Conservation (phyloP, 2,888 invertebrate species). For the Heliothis peltigera region DNA sequence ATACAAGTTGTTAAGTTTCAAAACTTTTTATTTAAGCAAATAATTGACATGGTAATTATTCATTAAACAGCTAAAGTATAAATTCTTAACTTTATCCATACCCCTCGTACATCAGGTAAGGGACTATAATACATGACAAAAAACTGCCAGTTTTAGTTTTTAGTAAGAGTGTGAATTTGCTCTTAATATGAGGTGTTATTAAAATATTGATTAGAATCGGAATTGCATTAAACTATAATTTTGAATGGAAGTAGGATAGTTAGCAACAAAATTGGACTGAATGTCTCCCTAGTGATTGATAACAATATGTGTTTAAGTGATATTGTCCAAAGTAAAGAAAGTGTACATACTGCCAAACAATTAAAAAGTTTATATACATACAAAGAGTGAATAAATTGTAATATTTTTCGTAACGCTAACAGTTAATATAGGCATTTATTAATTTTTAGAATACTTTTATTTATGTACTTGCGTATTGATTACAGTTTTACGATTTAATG, state of each 20-base stretch:
- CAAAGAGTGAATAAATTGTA: constrained; percentile 58
- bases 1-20: background rate
- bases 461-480: constrained; percentile 56
- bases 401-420: constrained; percentile 65
- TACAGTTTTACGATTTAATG: constrained; percentile 55
- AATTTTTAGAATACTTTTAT: constrained; percentile 60
- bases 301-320: constrained; percentile 61
- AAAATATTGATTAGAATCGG: constrained; percentile 4
- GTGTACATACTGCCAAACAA: constrained; percentile 65
- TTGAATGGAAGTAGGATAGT: constrained; percentile 47
- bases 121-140: constrained; percentile 4
- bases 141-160: constrained; percentile 10
- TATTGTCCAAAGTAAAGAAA: constrained; percentile 61
- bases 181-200: constrained; percentile 2
- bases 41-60: constrained; percentile 15
- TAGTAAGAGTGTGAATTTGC: constrained; percentile 8
- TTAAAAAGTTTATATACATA: constrained; percentile 61
- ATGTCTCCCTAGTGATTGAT: constrained; percentile 61
- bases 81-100: background rate
- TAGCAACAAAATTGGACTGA: constrained; percentile 61
- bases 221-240: constrained; percentile 31
- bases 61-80: constrained; percentile 7
- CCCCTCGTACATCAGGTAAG: constrained; percentile 16
- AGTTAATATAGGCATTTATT: constrained; percentile 50
- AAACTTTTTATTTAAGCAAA: constrained; percentile 25